These are phyloP conservation scores for Pollenia angustigena DNA, from an alignment of 2,888 invertebrate species.

Conservation along the genomic window DNA sequence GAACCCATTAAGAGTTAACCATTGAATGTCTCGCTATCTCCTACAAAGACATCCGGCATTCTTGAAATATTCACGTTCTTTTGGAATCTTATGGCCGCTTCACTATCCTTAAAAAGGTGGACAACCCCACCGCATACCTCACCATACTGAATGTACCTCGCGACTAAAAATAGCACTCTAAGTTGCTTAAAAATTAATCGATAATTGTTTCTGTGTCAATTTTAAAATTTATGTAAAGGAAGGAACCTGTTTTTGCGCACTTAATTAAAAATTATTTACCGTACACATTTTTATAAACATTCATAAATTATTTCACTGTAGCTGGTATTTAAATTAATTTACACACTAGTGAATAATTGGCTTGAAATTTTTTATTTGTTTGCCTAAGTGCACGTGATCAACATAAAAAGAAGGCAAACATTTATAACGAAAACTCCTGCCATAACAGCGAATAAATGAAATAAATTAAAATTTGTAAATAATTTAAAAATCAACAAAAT, in stretches of 20 bases:
- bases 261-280: constrained; percentile 26
- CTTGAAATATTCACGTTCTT: too few relatives aligned
- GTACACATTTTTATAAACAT: background rate
- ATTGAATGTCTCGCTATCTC: too few relatives aligned
- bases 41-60: too few relatives aligned
- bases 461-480: constrained; percentile 44
- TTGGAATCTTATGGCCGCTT: too few relatives aligned
- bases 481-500: constrained; percentile 22
- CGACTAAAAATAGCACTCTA: too few relatives aligned
- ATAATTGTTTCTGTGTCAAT: too few relatives aligned
- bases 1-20: too few relatives aligned
- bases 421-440: background rate
- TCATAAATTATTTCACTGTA: constrained; percentile 36
- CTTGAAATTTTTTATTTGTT: constrained; percentile 32
- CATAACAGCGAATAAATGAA: background rate
- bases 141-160: too few relatives aligned
- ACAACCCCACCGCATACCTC: too few relatives aligned
- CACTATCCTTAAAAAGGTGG: too few relatives aligned
- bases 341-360: constrained; percentile 19
- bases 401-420: background rate
- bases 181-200: too few relatives aligned
- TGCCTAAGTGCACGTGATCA: constrained; percentile 42
- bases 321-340: constrained; percentile 38
- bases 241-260: constrained; percentile 3
- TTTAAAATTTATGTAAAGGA: background rate